Conservation (phyloP, 2,888 invertebrate species). For the Andrena bicolor region DNA sequence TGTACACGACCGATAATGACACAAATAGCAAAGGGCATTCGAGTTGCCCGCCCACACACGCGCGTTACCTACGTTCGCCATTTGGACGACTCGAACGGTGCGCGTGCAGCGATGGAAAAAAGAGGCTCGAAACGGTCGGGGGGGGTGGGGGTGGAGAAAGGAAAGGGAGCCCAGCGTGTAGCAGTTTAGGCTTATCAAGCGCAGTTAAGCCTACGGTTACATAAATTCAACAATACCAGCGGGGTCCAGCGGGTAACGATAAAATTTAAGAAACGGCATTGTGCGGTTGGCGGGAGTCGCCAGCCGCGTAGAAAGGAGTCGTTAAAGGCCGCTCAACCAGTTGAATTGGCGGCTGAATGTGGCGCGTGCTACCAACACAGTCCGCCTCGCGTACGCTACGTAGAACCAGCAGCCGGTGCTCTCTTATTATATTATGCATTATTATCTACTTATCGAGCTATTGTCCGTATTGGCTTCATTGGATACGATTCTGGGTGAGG, state of each 20-base stretch:
- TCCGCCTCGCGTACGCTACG: slow-evolving; percentile 59
- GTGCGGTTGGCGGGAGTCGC: slow-evolving; percentile 58
- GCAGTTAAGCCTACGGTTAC: slow-evolving; percentile 65
- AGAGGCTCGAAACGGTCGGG: neutral
- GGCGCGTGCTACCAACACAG: slow-evolving; percentile 80
- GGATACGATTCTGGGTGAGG: slow-evolving; percentile 76
- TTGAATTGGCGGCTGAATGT: slow-evolving; percentile 77
- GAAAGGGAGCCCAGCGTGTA: slow-evolving; percentile 21
- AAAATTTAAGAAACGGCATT: slow-evolving; percentile 74
- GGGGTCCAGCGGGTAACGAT: slow-evolving; percentile 69
- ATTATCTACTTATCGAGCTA: slow-evolving; percentile 83
- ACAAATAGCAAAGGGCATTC: no score
- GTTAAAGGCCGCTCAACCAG: slow-evolving; percentile 74
- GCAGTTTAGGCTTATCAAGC: slow-evolving; percentile 67
- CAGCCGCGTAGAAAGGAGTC: slow-evolving; percentile 71
- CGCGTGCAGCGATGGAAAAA: slow-evolving; percentile 8
- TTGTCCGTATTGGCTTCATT: slow-evolving; percentile 81
- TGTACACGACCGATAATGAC: no score
- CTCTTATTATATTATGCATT: slow-evolving; percentile 82
- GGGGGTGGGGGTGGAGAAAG: slow-evolving; percentile 15
- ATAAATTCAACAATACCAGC: slow-evolving; percentile 70
- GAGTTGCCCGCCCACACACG: no score
- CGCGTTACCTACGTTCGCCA: no score
- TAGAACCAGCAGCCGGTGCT: slow-evolving; percentile 65
- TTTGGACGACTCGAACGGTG: neutral